phyloP scores from a whole-genome alignment of 1,140 invertebrate species.

The Chrysomallon squamiferum region DNA sequence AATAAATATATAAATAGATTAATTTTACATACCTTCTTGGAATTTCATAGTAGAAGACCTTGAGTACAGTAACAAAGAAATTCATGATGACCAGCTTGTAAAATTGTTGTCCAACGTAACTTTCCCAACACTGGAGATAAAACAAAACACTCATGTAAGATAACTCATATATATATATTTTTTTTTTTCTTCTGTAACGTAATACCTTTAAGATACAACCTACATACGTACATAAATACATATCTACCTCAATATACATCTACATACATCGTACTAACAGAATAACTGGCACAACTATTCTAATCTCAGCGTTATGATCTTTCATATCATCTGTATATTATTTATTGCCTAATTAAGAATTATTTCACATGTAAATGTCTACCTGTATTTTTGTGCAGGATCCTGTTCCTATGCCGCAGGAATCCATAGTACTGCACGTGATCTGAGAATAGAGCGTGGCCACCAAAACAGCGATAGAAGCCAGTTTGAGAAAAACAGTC shows the following conservation, averaged over 20 bases:
- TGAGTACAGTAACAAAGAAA: constrained; percentile 75
- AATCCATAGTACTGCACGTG: constrained; percentile 1
- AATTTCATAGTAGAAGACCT: constrained; percentile 82
- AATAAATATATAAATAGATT: too few relatives aligned
- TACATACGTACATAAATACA: neutral
- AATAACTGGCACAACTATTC: neutral
- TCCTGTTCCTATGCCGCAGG: neutral
- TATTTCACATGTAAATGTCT: too few relatives aligned
- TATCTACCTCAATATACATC: neutral
- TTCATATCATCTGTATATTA: too few relatives aligned
- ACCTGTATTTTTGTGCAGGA: constrained; percentile 7
- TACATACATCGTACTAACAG: neutral
- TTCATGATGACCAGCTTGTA: constrained; percentile 85
- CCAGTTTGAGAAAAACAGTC: constrained; percentile 8
- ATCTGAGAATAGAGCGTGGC: constrained; percentile 8
- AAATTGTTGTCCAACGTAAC: constrained; percentile 85
- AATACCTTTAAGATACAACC: neutral
- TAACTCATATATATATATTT: neutral
- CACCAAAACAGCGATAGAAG: constrained; percentile 10
- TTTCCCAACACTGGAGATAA: constrained; percentile 79
- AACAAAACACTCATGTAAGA: constrained; percentile 66
- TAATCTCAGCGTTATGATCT: neutral
- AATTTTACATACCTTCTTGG: constrained; percentile 68
- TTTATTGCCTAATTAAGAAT: too few relatives aligned
- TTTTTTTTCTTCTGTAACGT: neutral